Evolutionary conservation across 2,888 invertebrate species (phyloP).

Genomic region (Diarsia rubi): DNA sequence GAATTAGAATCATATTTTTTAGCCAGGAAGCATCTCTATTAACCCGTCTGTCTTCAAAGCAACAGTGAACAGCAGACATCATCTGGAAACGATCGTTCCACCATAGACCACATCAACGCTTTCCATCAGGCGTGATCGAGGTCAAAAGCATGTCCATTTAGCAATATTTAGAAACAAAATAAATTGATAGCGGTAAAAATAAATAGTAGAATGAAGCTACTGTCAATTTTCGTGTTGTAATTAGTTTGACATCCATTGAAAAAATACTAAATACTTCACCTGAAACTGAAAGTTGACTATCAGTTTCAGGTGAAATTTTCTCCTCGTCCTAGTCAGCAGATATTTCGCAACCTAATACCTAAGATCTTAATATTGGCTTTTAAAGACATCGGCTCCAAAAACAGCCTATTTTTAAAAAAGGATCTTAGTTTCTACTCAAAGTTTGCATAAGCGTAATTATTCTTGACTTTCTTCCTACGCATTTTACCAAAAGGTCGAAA

Average conservation of each 20-base stretch:
- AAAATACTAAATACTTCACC: background rate
- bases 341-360: slow-evolving; percentile 33
- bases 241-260: background rate
- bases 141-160: too few species aligned
- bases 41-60: too few species aligned
- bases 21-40: too few species aligned
- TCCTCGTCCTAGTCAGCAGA: slow-evolving; percentile 37
- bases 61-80: too few species aligned
- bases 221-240: background rate
- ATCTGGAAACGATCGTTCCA: too few species aligned
- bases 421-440: slow-evolving; percentile 29
- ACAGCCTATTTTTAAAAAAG: slow-evolving; percentile 30
- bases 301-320: too few species aligned
- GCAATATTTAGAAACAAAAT: too few species aligned
- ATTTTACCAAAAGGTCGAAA: slow-evolving; percentile 50
- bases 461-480: slow-evolving; percentile 40
- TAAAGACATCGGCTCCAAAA: slow-evolving; percentile 25
- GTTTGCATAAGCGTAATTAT: slow-evolving; percentile 45
- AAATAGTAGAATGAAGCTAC: background rate
- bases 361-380: slow-evolving; percentile 40
- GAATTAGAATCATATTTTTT: too few species aligned
- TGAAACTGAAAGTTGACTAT: background rate
- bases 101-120: too few species aligned
- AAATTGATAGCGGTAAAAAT: background rate
- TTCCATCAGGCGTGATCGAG: too few species aligned